phyloP scores from a whole-genome alignment of 2,113 vertebrate genomes.

The Channa argus region DNA sequence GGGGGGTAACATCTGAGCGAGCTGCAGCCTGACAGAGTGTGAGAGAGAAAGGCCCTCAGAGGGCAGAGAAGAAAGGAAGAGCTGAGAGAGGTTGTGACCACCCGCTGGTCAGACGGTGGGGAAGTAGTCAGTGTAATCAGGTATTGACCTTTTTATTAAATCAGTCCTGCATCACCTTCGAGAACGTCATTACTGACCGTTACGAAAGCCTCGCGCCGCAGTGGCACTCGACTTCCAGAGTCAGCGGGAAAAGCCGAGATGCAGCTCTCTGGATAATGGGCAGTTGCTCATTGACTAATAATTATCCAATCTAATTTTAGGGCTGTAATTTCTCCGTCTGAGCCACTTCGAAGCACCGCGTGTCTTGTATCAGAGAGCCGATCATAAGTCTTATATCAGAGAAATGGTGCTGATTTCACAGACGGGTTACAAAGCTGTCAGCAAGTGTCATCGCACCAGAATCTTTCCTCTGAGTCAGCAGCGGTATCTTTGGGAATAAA shows the following conservation, averaged over 20 bases:
- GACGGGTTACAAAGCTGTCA: conserved; percentile 6
- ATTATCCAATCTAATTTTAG: neutral
- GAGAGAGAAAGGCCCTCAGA: conserved; percentile 30
- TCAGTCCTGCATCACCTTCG: conserved; percentile 25
- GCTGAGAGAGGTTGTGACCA: conserved; percentile 23
- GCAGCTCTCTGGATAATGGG: neutral
- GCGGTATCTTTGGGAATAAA: neutral
- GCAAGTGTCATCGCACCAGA: conserved; percentile 5
- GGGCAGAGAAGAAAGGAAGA: conserved; percentile 30
- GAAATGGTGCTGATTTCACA: conserved; percentile 7
- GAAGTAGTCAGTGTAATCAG: conserved; percentile 53
- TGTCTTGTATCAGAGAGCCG: too few relatives aligned
- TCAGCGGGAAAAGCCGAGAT: neutral
- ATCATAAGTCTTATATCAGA: neutral
- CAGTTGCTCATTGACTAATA: too few relatives aligned
- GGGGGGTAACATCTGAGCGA: conserved; percentile 59
- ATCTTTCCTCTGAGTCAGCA: conserved; percentile 9
- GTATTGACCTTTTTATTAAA: conserved; percentile 66
- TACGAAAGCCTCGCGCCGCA: conserved; percentile 11
- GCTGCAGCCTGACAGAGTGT: conserved; percentile 10
- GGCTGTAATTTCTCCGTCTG: neutral
- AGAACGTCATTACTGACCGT: neutral
- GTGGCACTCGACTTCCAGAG: neutral
- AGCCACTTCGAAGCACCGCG: neutral
- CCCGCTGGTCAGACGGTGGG: conserved; percentile 28